Evolutionary conservation across 2,888 invertebrate species (phyloP), one percentile per base, ranked within the genome.

Genomic region (Alsophila aescularia): DNA sequence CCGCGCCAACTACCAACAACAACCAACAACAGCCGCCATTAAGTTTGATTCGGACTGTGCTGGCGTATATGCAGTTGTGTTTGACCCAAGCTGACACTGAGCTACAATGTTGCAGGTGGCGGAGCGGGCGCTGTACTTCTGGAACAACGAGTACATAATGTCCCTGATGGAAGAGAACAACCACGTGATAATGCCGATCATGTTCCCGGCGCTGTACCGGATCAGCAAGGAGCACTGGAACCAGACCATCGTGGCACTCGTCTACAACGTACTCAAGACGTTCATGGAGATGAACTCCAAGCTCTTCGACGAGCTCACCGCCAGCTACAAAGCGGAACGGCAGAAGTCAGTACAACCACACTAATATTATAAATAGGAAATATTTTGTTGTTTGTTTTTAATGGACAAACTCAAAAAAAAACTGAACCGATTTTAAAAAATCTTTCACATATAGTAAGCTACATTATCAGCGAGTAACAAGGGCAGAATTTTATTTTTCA

Each of bases 261-360:
- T 99, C 76, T 99, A 99, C 93, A 99, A 99, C 92, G 99, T 99
- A 82, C 96, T 99, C 79, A 99, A 99, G 93, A 96, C 99, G 53
- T 99, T 99, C 92, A 99, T 99, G 99, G 99, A 99, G 92, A 99
- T 99, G 99, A 99, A 99, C 93, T 98, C 98, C 83, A 99, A 98
- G 91, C 94, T 99, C 70, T 99, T 99, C 84, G 99, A 99, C 88
- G 99, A 99, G 93, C 95, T 99, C 87, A 98, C 99, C 81, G 96
- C 98, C 80, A 98, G 98, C 92, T 99, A 99, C 93, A 99, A 99
- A 93, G 97, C 98, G 79, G 99, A 99, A 93, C 93, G 99, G 92
- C 99, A 99, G 94, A 99, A 98, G 99, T 99, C 92, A 95, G 96
- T 93, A 41, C 15, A 15, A 7, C 34, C 13, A 34, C 14, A 34